A percentile compares a stretch with the other conserved stretches of the same genome.
These are phyloP conservation scores for Sycobia sp. DNA, from an alignment of 1,140 invertebrate genomes.

Conservation along the genomic window DNA sequence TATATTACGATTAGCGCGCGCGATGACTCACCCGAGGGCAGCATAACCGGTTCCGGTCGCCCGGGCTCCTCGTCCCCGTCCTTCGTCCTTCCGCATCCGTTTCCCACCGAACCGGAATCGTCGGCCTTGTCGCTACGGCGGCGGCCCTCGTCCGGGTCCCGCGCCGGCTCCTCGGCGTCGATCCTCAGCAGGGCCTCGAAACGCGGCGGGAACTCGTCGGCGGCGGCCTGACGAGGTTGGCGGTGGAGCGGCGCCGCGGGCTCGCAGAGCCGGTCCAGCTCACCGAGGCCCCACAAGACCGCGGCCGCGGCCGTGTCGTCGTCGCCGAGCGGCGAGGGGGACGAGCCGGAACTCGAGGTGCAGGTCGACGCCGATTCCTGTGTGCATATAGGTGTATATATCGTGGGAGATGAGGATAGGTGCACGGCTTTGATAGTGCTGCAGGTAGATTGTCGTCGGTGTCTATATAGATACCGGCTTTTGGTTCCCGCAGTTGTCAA, in stretches of 20 bases:
- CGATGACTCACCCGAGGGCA: conserved; percentile 47
- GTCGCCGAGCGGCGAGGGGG: neutral
- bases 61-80: conserved; percentile 17
- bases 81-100: neutral
- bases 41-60: conserved; percentile 40
- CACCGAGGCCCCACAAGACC: conserved; percentile 16
- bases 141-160: too few relatives aligned
- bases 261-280: conserved; percentile 9
- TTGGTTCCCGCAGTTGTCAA: too few relatives aligned
- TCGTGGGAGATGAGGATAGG: too few relatives aligned
- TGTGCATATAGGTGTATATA: too few relatives aligned
- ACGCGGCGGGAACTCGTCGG: neutral
- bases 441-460: too few relatives aligned
- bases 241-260: neutral
- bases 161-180: neutral
- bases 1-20: too few relatives aligned
- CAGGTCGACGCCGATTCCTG: neutral
- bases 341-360: neutral
- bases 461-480: too few relatives aligned
- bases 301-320: neutral
- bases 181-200: conserved; percentile 8
- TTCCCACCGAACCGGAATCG: conserved; percentile 29
- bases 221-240: neutral
- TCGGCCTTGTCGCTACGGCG: neutral
- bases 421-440: too few relatives aligned